These are phyloP conservation scores for Cherax destructor DNA, from an alignment of 1,140 invertebrate species.

Conservation along the genomic window DNA sequence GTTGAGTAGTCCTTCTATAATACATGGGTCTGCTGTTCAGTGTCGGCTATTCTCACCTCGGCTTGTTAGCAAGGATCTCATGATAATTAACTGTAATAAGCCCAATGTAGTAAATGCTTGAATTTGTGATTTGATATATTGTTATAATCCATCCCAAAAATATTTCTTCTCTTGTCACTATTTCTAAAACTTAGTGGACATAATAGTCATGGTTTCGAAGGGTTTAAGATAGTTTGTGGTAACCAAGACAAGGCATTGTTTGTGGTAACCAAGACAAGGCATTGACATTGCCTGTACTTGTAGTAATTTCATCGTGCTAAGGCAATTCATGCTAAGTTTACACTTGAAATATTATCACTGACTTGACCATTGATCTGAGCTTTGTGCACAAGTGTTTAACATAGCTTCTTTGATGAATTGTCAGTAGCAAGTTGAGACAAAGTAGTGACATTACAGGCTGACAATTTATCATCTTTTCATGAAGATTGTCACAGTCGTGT, in stretches of 20 bases:
- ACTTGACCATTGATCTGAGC: conserved; percentile 18
- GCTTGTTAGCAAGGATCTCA: conserved; percentile 32
- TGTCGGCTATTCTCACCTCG: conserved; percentile 18
- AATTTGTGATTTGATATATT: conserved; percentile 10
- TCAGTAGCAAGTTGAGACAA: conserved; percentile 13
- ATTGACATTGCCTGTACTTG: neutral
- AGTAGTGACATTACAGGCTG: conserved; percentile 22
- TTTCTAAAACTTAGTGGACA: neutral
- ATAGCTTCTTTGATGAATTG: conserved; percentile 34
- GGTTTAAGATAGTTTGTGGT: neutral
- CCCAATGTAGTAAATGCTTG: neutral
- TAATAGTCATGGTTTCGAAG: neutral
- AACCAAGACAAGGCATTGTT: conserved; percentile 1
- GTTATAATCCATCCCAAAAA: neutral
- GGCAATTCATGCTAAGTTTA: conserved; percentile 2
- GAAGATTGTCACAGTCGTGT: conserved; percentile 30
- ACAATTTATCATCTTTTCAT: conserved; percentile 14
- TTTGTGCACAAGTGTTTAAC: conserved; percentile 44
- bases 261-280: conserved; percentile 1
- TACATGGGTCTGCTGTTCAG: conserved; percentile 11
- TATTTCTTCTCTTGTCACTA: neutral
- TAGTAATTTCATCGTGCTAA: neutral
- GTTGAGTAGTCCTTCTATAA: conserved; percentile 4
- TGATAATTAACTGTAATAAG: conserved; percentile 27
- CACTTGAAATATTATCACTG: conserved; percentile 22